A percentile compares a stretch with the other conserved stretches of the same genome.
These are phyloP conservation scores for Teleiodes luculella DNA, from an alignment of 2,888 invertebrate genomes.

Conservation along the genomic window DNA sequence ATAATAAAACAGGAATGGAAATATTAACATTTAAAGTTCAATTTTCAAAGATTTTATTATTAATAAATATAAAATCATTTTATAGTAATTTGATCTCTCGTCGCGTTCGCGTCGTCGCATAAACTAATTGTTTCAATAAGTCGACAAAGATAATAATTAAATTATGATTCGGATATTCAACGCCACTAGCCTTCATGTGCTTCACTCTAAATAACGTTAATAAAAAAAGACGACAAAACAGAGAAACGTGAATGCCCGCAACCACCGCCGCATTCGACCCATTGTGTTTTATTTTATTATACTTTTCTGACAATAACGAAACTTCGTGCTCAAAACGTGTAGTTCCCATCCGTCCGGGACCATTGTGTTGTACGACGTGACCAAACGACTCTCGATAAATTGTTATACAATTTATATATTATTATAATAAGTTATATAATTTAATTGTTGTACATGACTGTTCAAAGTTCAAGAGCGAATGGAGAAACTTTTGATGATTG, in stretches of 20 bases:
- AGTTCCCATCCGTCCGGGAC: background rate
- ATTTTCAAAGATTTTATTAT: too few species aligned
- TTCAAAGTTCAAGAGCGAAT: conserved; percentile 2
- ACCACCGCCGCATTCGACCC: conserved; percentile 4
- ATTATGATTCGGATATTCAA: too few species aligned
- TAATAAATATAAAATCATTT: too few species aligned
- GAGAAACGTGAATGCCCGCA: conserved; percentile 1
- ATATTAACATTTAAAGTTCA: too few species aligned
- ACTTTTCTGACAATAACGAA: background rate
- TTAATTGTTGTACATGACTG: background rate
- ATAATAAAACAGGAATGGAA: too few species aligned
- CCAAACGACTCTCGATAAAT: background rate
- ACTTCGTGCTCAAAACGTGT: background rate
- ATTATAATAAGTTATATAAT: background rate
- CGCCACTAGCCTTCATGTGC: too few species aligned
- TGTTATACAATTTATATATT: conserved; percentile 5
- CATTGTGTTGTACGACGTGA: background rate
- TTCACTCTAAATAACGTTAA: too few species aligned
- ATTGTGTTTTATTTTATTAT: conserved; percentile 1
- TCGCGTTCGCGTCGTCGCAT: too few species aligned
- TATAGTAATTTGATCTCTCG: too few species aligned
- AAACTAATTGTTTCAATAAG: too few species aligned
- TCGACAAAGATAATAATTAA: too few species aligned
- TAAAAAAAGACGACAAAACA: background rate
- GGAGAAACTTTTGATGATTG: conserved; percentile 1